phyloP scores from a whole-genome alignment of 2,113 vertebrate species.

The Phoxinus phoxinus region DNA sequence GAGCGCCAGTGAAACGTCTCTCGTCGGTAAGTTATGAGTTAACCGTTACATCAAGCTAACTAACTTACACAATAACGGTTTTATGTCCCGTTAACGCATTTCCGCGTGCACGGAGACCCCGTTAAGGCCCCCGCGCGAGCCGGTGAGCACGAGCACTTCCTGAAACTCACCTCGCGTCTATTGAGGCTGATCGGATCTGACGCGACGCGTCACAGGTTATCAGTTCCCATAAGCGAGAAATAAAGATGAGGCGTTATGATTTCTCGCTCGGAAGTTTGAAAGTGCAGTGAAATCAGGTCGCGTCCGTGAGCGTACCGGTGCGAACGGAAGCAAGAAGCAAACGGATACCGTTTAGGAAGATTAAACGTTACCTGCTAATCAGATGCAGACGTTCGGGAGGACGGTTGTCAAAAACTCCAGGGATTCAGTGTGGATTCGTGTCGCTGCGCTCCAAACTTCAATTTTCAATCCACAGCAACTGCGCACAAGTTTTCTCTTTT shows the following conservation, averaged over 20 bases:
- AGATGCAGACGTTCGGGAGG: conserved; percentile 63
- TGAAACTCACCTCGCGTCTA: conserved; percentile 60
- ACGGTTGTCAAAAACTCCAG: conserved; percentile 63
- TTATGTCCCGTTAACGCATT: not conserved
- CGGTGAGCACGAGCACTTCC: conserved; percentile 74
- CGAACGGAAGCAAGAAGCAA: not conserved
- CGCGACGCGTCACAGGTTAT: not conserved
- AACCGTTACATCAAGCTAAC: not conserved
- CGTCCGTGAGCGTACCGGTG: not conserved
- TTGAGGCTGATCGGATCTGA: not conserved
- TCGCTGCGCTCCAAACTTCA: conserved; percentile 68
- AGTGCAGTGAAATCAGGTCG: conserved; percentile 23
- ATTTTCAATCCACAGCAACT: conserved; percentile 55
- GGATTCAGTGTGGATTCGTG: conserved; percentile 64
- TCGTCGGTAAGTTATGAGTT: no score
- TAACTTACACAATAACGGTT: not conserved
- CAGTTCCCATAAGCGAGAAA: no score
- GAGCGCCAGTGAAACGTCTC: not conserved
- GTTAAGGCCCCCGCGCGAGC: not conserved
- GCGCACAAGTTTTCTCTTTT: conserved; percentile 53
- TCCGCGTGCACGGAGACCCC: not conserved
- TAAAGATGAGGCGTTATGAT: not conserved
- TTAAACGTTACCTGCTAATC: conserved; percentile 74
- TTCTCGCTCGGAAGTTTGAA: not conserved
- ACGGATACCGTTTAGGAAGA: not conserved